Base-by-base conservation (phyloP, 2,888 invertebrate species). In the Mesorhabditis spiculigera region DNA sequence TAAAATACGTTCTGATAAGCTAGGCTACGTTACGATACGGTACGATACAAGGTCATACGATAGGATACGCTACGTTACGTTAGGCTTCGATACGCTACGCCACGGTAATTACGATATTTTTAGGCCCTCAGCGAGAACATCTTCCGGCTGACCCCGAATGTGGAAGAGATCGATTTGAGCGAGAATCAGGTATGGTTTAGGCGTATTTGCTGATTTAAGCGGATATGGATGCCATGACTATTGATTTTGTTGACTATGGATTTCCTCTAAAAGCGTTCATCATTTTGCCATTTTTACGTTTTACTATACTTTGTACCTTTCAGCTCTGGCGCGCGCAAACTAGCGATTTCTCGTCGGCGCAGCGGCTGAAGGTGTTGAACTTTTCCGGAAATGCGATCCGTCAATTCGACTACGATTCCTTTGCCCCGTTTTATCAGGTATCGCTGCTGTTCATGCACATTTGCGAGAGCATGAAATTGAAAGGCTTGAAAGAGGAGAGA, bases 91-190 rank as follows among this genome's bases (percentile, higher is more conserved):
- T 28, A 28, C 28, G 28, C 28, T 28, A 28, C 28, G 28, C 28
- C 28, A 28, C 28, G 28, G 28, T 28, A 28, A 28, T 28, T 28
- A 28, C 28, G 28, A 28, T 50, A 13, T 50, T 10, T 50, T 50
- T 50, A 50, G 58, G n/a, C 58, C 58, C 58, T 50, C 58, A 50
- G 58, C 58, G 58, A 50, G 58, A 50, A 50, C 58, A 50, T 50
- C n/a, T 50, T 50, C n/a, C 58, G 58, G 8, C n/a, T 50, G n/a
- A 50, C 58, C 10, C 58, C 58, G 58, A 50, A n/a, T 50, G 8
- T 50, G n/a, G 58, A 50, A n/a, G 58, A 50, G 58, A 50, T 50
- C 58, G 58, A 50, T 50, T 50, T 50, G 58, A 50, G 58, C 58
- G 58, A n/a, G 58, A 50, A 50, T 50, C 8, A 50, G 58, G 58